Evolutionary conservation across 1,140 invertebrate genomes (phyloP).

Genomic region (Arctopsyche grandis): DNA sequence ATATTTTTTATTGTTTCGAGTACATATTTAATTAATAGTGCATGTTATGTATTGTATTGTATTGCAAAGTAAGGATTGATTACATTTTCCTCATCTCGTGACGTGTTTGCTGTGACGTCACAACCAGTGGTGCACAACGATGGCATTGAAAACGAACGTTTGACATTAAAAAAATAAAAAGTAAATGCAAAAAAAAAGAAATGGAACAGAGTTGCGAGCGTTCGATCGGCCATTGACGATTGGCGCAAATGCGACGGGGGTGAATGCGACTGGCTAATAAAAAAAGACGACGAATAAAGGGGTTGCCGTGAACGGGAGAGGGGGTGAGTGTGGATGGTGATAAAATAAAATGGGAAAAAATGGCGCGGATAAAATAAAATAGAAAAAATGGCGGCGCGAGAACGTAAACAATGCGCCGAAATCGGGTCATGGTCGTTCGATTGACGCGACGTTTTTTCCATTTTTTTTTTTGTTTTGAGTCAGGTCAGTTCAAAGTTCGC

Average conservation of each 20-base stretch:
- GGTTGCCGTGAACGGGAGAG: not conserved
- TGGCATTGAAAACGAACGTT: slow-evolving; percentile 19
- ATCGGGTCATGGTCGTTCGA: slow-evolving; percentile 33
- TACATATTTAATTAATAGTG: too few relatives aligned
- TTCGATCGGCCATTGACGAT: slow-evolving; percentile 30
- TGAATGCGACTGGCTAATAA: not conserved
- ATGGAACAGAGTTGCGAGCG: not conserved
- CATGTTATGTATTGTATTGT: too few relatives aligned
- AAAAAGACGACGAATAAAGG: not conserved
- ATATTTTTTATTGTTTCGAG: too few relatives aligned
- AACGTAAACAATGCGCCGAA: slow-evolving; percentile 24
- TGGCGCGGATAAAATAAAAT: slow-evolving; percentile 1
- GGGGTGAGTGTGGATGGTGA: not conserved
- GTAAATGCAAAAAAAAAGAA: not conserved
- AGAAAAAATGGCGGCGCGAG: not conserved
- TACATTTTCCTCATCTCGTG: too few relatives aligned
- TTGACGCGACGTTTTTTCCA: not conserved
- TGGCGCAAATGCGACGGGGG: not conserved
- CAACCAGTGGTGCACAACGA: not conserved
- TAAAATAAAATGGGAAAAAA: not conserved
- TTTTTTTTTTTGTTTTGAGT: not conserved
- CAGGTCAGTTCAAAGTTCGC: not conserved
- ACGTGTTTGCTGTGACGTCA: not conserved
- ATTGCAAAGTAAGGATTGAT: too few relatives aligned
- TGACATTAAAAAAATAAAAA: not conserved